Percentiles rank a stretch among this genome's conserved stretches.
Conservation (phyloP, 2,797 vertebrate species). For the Takifugu ocellatus region DNA sequence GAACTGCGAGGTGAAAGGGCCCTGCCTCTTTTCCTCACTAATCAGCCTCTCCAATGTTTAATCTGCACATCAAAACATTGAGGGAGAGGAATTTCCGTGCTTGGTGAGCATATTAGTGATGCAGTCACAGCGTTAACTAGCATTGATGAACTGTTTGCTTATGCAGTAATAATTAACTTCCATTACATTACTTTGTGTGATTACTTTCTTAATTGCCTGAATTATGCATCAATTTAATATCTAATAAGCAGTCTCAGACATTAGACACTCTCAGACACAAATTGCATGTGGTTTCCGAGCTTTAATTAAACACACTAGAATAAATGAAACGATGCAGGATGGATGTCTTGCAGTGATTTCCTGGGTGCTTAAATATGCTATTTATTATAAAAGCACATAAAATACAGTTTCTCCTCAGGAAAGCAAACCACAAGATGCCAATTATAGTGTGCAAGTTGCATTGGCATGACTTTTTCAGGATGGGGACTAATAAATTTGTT, state of each 20-base stretch:
- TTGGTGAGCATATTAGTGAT: slow-evolving; percentile 97
- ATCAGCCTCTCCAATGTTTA: slow-evolving; percentile 80
- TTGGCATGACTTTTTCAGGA: slow-evolving; percentile 74
- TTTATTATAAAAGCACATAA: slow-evolving; percentile 99
- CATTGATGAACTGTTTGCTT: slow-evolving; percentile 99
- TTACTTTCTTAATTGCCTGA: slow-evolving; percentile 99
- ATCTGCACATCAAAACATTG: slow-evolving; percentile 85
- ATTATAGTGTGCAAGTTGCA: slow-evolving; percentile 79
- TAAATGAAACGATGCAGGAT: slow-evolving; percentile 99
- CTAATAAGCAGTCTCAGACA: slow-evolving; percentile 99
- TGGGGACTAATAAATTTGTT: slow-evolving; percentile 82
- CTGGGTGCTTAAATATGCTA: slow-evolving; percentile 99
- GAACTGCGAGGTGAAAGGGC: slow-evolving; percentile 48
- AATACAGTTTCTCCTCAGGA: slow-evolving; percentile 93
- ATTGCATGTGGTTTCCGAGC: slow-evolving; percentile 96
- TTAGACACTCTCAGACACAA: slow-evolving; percentile 99
- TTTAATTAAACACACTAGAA: slow-evolving; percentile 99
- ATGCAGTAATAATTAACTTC: slow-evolving; percentile 99
- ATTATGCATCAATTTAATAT: slow-evolving; percentile 99
- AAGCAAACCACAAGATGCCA: slow-evolving; percentile 92
- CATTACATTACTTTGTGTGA: slow-evolving; percentile 99
- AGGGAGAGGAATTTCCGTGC: slow-evolving; percentile 89
- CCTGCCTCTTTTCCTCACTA: slow-evolving; percentile 57
- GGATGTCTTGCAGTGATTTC: slow-evolving; percentile 98
- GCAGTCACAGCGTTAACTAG: slow-evolving; percentile 98